Conservation (phyloP, 2,888 invertebrate genomes). For the Diploptera punctata region DNA sequence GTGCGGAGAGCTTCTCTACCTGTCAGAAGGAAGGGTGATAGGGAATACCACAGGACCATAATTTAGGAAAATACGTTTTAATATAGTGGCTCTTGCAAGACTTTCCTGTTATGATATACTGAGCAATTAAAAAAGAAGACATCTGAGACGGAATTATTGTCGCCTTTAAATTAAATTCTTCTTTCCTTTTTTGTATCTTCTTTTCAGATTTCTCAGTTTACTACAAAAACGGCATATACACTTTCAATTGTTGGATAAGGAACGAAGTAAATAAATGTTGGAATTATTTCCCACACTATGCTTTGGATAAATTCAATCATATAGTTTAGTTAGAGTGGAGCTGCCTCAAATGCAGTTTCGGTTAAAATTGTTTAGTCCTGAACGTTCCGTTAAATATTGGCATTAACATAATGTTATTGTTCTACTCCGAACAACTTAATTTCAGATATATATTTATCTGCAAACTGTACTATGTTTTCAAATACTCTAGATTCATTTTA, state of each 20-base stretch:
- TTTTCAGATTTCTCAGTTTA: neutral
- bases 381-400: too few species aligned
- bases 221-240: slow-evolving; percentile 3
- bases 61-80: slow-evolving; percentile 14
- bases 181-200: neutral
- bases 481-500: too few species aligned
- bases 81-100: slow-evolving; percentile 6
- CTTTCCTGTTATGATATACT: slow-evolving; percentile 20
- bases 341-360: too few species aligned
- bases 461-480: too few species aligned
- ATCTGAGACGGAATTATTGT: slow-evolving; percentile 22
- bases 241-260: too few species aligned
- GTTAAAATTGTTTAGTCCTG: too few species aligned
- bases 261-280: neutral
- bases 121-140: slow-evolving; percentile 19
- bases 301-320: too few species aligned
- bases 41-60: slow-evolving; percentile 1
- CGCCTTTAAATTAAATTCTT: slow-evolving; percentile 18
- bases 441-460: too few species aligned
- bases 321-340: too few species aligned
- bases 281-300: too few species aligned
- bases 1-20: neutral
- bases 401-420: too few species aligned
- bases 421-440: too few species aligned
- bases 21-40: neutral